These are phyloP conservation scores for Spea hammondii DNA, from an alignment of 2,797 vertebrate species.

Conservation along the genomic window DNA sequence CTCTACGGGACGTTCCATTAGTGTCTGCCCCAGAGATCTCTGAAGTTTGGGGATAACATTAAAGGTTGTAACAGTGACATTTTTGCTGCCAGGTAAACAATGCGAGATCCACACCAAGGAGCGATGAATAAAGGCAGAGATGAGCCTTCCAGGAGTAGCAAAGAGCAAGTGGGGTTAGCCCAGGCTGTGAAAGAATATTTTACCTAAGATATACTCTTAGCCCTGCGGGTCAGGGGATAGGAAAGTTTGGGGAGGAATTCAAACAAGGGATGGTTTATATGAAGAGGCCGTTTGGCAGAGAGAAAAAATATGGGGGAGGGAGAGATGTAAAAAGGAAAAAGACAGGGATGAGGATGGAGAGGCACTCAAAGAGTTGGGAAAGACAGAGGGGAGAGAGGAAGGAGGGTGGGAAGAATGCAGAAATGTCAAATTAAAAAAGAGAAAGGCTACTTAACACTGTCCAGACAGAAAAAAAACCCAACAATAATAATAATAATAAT, in stretches of 20 bases:
- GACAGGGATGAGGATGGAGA: conserved; percentile 9
- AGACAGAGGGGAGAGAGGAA: conserved; percentile 44
- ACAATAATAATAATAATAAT: neutral
- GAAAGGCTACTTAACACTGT: neutral
- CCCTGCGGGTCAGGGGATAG: conserved; percentile 2
- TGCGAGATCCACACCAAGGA: neutral
- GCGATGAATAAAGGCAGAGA: neutral
- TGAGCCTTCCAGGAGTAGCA: neutral
- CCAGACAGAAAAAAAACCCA: neutral
- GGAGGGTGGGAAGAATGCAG: neutral
- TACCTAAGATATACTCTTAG: neutral
- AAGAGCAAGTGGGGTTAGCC: neutral
- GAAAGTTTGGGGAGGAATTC: conserved; percentile 23
- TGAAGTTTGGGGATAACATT: too few species aligned
- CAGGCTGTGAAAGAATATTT: neutral
- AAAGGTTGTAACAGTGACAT: too few species aligned
- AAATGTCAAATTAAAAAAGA: conserved; percentile 36
- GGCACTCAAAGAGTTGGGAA: neutral
- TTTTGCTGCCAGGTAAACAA: neutral
- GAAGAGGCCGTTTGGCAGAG: conserved; percentile 29
- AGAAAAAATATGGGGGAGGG: conserved; percentile 39
- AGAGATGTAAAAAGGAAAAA: neutral
- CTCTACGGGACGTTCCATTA: too few species aligned
- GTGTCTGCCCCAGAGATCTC: too few species aligned
- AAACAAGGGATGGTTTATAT: conserved; percentile 43